Conservation (phyloP, 2,113 vertebrate genomes). For the Ammospiza nelsoni region DNA sequence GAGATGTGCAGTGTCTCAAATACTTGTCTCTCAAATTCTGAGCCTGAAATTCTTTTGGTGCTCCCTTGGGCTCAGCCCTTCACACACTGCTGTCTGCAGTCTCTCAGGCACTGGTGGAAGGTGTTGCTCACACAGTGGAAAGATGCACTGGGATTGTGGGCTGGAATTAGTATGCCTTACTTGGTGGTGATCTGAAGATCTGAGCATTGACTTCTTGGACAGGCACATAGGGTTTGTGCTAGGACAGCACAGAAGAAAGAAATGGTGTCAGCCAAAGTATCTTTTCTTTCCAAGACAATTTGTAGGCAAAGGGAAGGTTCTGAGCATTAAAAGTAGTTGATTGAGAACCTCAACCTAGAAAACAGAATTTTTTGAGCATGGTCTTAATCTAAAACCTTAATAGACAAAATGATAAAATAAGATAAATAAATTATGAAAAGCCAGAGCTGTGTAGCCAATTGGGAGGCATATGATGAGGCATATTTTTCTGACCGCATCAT, state of each 20-base stretch:
- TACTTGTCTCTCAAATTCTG: background rate
- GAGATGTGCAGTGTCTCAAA: background rate
- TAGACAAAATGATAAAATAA: background rate
- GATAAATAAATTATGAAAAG: background rate
- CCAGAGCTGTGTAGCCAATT: background rate
- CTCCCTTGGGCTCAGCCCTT: background rate
- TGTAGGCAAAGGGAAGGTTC: background rate
- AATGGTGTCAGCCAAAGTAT: background rate
- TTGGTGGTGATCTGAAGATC: background rate
- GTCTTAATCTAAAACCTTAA: background rate
- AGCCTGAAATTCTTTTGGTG: background rate
- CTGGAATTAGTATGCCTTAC: background rate
- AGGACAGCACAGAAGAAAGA: background rate
- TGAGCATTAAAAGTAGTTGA: background rate
- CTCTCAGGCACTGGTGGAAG: background rate
- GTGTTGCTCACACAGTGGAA: background rate
- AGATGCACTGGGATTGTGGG: background rate
- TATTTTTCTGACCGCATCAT: background rate
- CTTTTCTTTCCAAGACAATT: background rate
- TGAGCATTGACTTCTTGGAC: background rate
- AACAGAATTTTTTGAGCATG: background rate
- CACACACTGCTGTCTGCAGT: background rate
- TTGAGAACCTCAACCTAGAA: background rate
- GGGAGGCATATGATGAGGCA: background rate
- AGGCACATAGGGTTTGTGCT: background rate